phyloP scores from a whole-genome alignment of 1,140 invertebrate species.

The Halictus rubicundus region DNA sequence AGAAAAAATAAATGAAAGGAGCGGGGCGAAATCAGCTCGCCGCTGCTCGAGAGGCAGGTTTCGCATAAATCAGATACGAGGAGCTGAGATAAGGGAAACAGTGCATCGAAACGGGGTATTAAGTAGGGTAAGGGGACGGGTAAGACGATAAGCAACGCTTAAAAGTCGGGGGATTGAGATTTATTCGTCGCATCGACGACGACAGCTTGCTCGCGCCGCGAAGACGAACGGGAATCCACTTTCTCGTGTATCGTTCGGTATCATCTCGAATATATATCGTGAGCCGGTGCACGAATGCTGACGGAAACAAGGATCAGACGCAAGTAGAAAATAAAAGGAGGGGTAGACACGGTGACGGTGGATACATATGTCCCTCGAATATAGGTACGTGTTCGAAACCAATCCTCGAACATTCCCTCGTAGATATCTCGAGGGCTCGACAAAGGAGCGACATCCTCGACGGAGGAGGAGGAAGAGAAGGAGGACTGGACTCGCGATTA shows the following conservation, averaged over 20 bases:
- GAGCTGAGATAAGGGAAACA: neutral
- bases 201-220: neutral
- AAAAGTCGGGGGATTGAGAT: constrained; percentile 37
- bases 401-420: constrained; percentile 28
- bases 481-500: constrained; percentile 34
- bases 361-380: constrained; percentile 23
- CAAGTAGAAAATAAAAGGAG: constrained; percentile 52
- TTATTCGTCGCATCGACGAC: constrained; percentile 32
- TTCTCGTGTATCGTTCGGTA: constrained; percentile 20
- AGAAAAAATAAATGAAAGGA: too few relatives aligned
- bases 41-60: too few relatives aligned
- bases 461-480: constrained; percentile 15
- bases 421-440: constrained; percentile 30
- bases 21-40: too few relatives aligned
- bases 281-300: constrained; percentile 43
- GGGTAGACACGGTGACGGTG: neutral
- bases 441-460: constrained; percentile 28
- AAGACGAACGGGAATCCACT: constrained; percentile 27
- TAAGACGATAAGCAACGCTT: constrained; percentile 44
- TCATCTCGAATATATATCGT: constrained; percentile 23
- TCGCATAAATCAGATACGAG: too few relatives aligned
- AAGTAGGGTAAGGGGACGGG: neutral
- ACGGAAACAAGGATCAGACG: constrained; percentile 57
- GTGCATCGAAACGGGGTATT: too few relatives aligned
- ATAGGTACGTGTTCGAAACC: constrained; percentile 27